Conservation (phyloP, 2,113 vertebrate species). For the Delphinus delphis region DNA sequence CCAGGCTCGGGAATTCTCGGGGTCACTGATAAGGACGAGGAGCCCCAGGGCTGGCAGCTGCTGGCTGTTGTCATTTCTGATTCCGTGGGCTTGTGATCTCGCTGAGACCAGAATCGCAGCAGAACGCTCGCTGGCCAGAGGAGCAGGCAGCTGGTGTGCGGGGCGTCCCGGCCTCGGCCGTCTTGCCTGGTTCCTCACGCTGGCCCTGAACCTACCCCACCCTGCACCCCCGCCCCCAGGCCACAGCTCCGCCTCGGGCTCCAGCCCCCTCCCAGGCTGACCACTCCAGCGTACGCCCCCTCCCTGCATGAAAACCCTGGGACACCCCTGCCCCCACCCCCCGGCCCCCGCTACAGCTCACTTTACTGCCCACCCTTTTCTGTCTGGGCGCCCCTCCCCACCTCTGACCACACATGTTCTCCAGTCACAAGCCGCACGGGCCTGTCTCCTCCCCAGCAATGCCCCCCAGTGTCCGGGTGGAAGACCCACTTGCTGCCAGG, state of each 20-base stretch:
- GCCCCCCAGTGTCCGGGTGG: accelerated
- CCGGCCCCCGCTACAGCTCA: not conserved
- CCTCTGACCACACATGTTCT: not conserved
- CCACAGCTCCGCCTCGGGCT: not conserved
- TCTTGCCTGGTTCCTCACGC: not conserved
- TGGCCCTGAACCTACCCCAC: not conserved
- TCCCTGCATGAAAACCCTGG: not conserved
- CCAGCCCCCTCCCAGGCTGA: not conserved
- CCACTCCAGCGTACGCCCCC: accelerated
- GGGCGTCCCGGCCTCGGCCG: accelerated
- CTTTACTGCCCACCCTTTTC: not conserved
- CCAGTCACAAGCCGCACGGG: not conserved
- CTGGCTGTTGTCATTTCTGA: not conserved
- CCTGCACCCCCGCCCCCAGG: too few relatives aligned
- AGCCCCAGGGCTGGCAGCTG: not conserved
- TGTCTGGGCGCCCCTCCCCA: not conserved
- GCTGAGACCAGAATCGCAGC: accelerated
- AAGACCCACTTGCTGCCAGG: not conserved
- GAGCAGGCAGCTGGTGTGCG: too few relatives aligned
- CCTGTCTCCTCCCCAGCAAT: not conserved
- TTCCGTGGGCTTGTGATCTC: not conserved
- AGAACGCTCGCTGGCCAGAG: not conserved
- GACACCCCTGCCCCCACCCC: too few relatives aligned
- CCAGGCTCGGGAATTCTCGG: accelerated
- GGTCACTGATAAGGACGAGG: accelerated